Percentiles rank a stretch among this genome's conserved stretches.
phyloP scores from a whole-genome alignment of 2,797 vertebrate species.

The Bradypus variegatus region DNA sequence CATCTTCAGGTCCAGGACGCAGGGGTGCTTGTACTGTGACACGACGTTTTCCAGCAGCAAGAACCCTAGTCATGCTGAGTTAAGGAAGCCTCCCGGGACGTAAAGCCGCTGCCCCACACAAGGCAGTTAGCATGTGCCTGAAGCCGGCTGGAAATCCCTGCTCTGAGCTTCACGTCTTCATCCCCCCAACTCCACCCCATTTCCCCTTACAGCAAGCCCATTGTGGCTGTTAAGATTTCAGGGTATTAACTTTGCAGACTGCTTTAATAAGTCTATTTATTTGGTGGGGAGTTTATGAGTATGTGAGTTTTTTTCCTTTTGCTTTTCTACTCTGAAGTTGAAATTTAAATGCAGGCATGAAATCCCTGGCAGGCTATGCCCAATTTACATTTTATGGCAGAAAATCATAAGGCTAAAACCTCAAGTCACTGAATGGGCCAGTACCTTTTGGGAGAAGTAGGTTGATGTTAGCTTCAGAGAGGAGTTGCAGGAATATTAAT shows the following conservation, averaged over 20 bases:
- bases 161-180: fast-evolving
- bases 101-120: fast-evolving
- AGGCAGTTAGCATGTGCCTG: fast-evolving
- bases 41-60: slow-evolving; percentile 77
- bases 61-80: slow-evolving; percentile 67
- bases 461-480: slow-evolving; percentile 42
- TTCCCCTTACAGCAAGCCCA: not conserved
- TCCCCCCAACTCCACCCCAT: fast-evolving
- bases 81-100: slow-evolving; percentile 46
- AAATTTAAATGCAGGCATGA: slow-evolving; percentile 44
- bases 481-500: slow-evolving; percentile 58
- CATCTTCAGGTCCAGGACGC: slow-evolving; percentile 80
- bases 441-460: slow-evolving; percentile 42
- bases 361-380: slow-evolving; percentile 41
- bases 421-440: slow-evolving; percentile 25
- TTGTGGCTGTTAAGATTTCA: not conserved
- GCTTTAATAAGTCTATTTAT: slow-evolving; percentile 50
- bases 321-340: slow-evolving; percentile 46
- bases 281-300: slow-evolving; percentile 36
- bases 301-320: not conserved
- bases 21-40: slow-evolving; percentile 74
- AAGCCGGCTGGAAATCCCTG: not conserved
- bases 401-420: slow-evolving; percentile 58
- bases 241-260: slow-evolving; percentile 5
- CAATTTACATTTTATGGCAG: slow-evolving; percentile 54